These are phyloP conservation scores for Phaethon lepturus DNA, from an alignment of 2,113 vertebrate species.

Conservation along the genomic window DNA sequence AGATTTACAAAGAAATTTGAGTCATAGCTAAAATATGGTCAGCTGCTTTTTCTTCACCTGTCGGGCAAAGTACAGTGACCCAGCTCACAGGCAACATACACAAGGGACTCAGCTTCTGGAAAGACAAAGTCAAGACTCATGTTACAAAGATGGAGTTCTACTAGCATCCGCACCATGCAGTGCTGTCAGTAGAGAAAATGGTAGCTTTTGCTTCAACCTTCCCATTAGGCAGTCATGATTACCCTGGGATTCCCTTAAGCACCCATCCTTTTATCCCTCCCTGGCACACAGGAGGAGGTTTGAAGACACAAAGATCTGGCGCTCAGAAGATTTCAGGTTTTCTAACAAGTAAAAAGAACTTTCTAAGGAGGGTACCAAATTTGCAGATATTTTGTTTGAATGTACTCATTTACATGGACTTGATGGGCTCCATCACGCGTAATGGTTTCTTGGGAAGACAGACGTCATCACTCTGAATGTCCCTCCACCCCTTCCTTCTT, in stretches of 20 bases:
- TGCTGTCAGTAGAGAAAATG: neutral
- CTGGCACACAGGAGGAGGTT: neutral
- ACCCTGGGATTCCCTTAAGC: neutral
- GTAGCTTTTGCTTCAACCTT: neutral
- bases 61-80: neutral
- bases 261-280: neutral
- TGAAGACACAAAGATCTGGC: neutral
- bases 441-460: no score
- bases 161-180: neutral
- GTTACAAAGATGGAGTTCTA: neutral
- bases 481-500: no score
- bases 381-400: neutral
- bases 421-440: no score
- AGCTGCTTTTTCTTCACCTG: neutral
- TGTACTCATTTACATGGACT: neutral
- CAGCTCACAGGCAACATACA: neutral
- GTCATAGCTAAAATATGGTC: neutral
- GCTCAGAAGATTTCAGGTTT: neutral
- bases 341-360: neutral
- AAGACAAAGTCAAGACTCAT: neutral
- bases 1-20: neutral
- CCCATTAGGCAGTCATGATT: neutral
- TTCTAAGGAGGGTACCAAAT: neutral
- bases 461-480: no score
- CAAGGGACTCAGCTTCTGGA: neutral